Base-by-base conservation (phyloP, 2,888 invertebrate species). In the Entomobrya multifasciata region DNA sequence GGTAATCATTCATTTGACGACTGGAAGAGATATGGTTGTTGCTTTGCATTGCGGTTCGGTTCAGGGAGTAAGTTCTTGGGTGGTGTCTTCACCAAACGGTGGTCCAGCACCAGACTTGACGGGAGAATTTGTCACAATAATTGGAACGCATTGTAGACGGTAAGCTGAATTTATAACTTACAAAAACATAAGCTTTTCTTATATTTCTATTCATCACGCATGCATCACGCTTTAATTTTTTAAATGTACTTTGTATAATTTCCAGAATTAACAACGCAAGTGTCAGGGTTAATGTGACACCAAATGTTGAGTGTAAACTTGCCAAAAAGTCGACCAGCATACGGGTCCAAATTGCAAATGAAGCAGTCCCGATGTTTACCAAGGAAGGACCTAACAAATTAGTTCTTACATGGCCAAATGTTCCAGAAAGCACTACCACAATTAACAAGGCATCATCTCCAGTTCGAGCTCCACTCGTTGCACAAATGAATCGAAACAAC, bases 1-100 rank as follows among this genome's bases (percentile, higher is more conserved):
- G 89, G 94, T 97, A 87, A 95, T 97, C 78, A 94, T 98, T 90
- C 97, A 98, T 93, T 95, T 97, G 70, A 95, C 96, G 74, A 95
- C 95, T 17, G 96, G 97, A 82, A 98, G 98, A 93, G 98, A 99
- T 93, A 94, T 98, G 90, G 97, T 98, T 49, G 94, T 97, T 90
- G 96, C 97, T 0, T 94, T 98, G 15, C 91, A 91, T 76, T 91
- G 91, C 60, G 91, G 91, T 10, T 90, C 90, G 0, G 76, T 91
- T 15, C 89, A 91, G 83, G 90, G 90, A 30, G 91, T 91, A 52
- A 90, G 90, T 30, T 88, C 90, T 25, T 91, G 91, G 91, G 90
- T 90, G 20, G 70, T 91, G n/a, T 87, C 89, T 22, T 17, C 89
- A 10, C 87, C 89, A 0, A 87, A 78, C 17, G 88, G 89, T n/a